These are phyloP conservation scores for Tridacna gigas DNA, from an alignment of 2,888 invertebrate genomes.

Conservation along the genomic window DNA sequence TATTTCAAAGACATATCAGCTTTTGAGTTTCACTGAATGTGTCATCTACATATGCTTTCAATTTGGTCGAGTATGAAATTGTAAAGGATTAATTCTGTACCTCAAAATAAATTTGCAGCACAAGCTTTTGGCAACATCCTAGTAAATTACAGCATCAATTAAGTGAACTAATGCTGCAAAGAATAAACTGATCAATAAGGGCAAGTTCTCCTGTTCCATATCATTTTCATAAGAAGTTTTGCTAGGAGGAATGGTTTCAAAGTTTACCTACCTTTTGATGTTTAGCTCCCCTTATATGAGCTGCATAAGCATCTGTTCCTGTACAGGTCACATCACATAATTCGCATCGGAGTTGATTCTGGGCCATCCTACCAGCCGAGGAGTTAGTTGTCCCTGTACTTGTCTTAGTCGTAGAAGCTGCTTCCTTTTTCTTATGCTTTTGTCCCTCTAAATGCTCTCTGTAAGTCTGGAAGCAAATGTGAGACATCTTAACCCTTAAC, in stretches of 20 bases:
- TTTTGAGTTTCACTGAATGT: not conserved
- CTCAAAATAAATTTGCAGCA: no score
- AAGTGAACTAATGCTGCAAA: not conserved
- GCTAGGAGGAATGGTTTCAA: no score
- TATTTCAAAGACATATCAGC: not conserved
- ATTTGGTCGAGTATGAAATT: no score
- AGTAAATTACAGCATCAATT: not conserved
- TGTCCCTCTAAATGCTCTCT: slow-evolving; percentile 99
- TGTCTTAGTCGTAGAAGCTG: slow-evolving; percentile 87
- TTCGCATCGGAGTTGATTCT: slow-evolving; percentile 94
- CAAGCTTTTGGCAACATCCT: no score
- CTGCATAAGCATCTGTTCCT: slow-evolving; percentile 98
- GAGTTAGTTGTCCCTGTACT: slow-evolving; percentile 81
- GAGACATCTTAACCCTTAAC: not conserved
- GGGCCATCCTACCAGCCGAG: slow-evolving; percentile 83
- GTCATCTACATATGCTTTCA: not conserved
- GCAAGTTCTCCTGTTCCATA: not conserved
- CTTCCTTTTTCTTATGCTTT: slow-evolving; percentile 99
- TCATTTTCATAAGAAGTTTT: not conserved
- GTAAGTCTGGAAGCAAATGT: slow-evolving; percentile 88
- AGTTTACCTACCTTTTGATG: slow-evolving; percentile 92
- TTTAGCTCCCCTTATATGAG: slow-evolving; percentile 98
- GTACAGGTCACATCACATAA: slow-evolving; percentile 99
- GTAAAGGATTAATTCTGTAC: no score
- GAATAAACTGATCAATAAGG: no score